Conservation (phyloP, 2,113 vertebrate genomes). For the Prolemur simus region DNA sequence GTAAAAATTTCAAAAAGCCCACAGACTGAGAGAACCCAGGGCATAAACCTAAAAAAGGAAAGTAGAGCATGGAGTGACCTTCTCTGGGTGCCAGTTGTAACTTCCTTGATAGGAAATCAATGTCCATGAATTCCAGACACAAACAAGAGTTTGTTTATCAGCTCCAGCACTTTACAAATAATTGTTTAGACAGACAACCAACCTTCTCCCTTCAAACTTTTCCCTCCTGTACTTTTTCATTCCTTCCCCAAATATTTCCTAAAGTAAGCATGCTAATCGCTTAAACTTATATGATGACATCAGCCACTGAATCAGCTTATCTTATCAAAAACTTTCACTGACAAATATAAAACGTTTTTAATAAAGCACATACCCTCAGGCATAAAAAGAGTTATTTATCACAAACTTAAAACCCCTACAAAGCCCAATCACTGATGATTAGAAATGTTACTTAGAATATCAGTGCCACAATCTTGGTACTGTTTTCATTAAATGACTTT, state of each 20-base stretch:
- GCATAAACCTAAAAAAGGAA: not conserved
- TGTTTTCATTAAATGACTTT: slow-evolving; percentile 62
- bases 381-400: slow-evolving; percentile 56
- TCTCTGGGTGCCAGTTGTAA: not conserved
- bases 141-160: not conserved
- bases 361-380: slow-evolving; percentile 56
- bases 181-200: slow-evolving; percentile 1
- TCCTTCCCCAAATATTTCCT: slow-evolving; percentile 31
- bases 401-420: slow-evolving; percentile 46
- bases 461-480: slow-evolving; percentile 41
- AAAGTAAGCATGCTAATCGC: slow-evolving; percentile 41
- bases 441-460: slow-evolving; percentile 60
- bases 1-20: not conserved
- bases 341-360: slow-evolving; percentile 63
- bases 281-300: not conserved
- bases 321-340: slow-evolving; percentile 44
- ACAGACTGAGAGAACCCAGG: not conserved
- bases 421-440: slow-evolving; percentile 38
- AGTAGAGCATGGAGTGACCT: not conserved
- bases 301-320: slow-evolving; percentile 12
- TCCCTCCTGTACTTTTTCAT: not conserved
- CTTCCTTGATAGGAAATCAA: slow-evolving; percentile 42
- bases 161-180: not conserved
- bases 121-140: slow-evolving; percentile 11
- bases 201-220: not conserved